Base-by-base conservation (phyloP, 2,888 invertebrate species). In the Limnephilus lunatus region DNA sequence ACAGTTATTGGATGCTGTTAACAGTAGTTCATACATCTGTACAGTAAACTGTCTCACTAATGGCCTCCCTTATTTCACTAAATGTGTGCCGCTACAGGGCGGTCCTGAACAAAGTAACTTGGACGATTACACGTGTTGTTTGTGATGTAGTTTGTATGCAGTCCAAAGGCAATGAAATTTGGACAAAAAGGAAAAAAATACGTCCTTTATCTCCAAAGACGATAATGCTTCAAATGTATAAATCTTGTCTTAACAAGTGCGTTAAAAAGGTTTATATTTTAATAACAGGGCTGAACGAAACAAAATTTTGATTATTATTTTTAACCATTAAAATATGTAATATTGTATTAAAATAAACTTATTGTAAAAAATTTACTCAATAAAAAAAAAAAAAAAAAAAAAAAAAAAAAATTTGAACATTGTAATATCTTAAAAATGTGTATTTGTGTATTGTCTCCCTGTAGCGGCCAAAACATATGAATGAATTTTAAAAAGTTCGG, bases 201-300 rank as follows among this genome's bases (percentile, higher is more conserved):
- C 68, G 15, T n/a, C 31, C 68, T 86, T 90, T 90, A 80, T 85
- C 25, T 90, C 14, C 68, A 25, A 85, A 53, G 85, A 90, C 90
- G 81, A 90, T 85, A 90, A 32, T 80, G 53, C 80, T 86, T 39
- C 83, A 90, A 90, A 90, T 90, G 31, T 87, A 91, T 91, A 91
- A 91, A 91, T 91, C 91, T 91, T 44, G 87, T 81, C 25, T 86
- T 81, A 91, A 91, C 91, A 91, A 91, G 91, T 81, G 91, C 48
- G 91, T 91, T 81, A 91, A 91, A 91, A 91, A 87, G 81, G 87
- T 81, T 87, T 48, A 25, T 32, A 31, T 88, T 88, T 35, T 32
- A 25, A 1, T 35, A 86, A 48, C 30, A 88, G 88, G 88, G 88
- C 35, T 88, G 80, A 9, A n/a, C 68, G 5, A 68, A n/a, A 9